These are phyloP conservation scores for Luscinia luscinia DNA, from an alignment of 2,797 vertebrate species.

Conservation along the genomic window DNA sequence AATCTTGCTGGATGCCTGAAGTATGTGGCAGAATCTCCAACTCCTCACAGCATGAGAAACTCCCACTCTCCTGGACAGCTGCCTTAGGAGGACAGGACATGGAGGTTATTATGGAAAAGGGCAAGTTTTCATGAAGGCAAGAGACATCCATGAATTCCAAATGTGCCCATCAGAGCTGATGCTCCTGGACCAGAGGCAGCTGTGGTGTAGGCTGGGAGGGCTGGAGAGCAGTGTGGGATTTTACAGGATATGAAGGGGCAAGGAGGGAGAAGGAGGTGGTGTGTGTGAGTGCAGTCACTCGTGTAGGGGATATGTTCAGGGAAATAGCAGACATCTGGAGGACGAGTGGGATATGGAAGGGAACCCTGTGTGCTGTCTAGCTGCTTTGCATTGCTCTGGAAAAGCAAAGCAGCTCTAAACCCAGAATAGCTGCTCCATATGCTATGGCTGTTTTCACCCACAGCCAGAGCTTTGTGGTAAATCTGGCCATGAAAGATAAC, in stretches of 20 bases:
- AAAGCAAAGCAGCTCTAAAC: constrained; percentile 49
- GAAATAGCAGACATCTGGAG: constrained; percentile 21
- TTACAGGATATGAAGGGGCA: not conserved
- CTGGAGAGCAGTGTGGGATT: not conserved
- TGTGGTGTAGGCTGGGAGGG: not conserved
- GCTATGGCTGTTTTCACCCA: not conserved
- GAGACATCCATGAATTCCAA: not conserved
- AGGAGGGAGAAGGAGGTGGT: not conserved
- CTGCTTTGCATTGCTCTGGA: constrained; percentile 40
- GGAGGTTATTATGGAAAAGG: not conserved
- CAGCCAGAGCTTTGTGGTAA: constrained; percentile 32
- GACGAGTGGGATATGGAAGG: not conserved
- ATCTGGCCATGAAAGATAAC: constrained; percentile 1
- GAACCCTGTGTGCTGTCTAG: constrained; percentile 42
- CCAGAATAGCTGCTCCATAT: constrained; percentile 59
- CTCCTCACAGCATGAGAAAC: not conserved
- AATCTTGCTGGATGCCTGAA: not conserved
- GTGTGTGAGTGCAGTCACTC: not conserved
- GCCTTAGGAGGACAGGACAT: not conserved
- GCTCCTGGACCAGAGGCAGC: not conserved
- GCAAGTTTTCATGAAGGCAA: not conserved
- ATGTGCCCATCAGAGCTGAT: not conserved
- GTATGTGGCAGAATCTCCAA: not conserved
- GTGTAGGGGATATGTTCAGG: not conserved
- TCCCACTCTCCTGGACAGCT: not conserved